Evolutionary conservation across 2,113 vertebrate species (phyloP), one percentile per base, ranked within the genome.

Genomic region (Calcarius ornatus): DNA sequence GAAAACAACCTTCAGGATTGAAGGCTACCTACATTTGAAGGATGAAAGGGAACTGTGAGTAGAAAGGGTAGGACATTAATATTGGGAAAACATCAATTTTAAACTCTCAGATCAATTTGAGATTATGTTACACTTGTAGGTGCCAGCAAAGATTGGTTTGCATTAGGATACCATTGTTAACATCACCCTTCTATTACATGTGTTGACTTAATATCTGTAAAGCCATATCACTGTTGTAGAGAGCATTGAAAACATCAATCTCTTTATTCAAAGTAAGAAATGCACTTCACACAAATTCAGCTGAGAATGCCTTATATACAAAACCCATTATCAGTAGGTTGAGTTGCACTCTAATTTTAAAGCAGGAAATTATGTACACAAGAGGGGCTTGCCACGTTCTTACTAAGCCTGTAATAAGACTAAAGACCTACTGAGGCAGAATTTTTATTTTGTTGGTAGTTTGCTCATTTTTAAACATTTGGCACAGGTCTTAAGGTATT

Each of bases 1-100:
- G 64, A 91, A 97, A 97, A 96, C 43, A 95, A 69, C 81, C 86
- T 94, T 82, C 40, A 93, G 56, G 68, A 94, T 90, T 82, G 61
- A 83, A 94, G 89, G 87, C 94, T 86, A 96, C 93, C 86, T 87
- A 95, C 72, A 92, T 65, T 94, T 85, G 71, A 95, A 96, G 94
- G 47, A 48, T 80, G 64, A 87, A 92, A 83, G 43, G 53, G 53
- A 94, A 61, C 75, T 76, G 33, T 13, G 30, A 72, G 43, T 90
- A 87, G 84, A 97, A 96, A 91, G 50, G 45, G 38, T 81, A 81
- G 37, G 51, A 61, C 65, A 77, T 77, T 79, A 61, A 35, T 68
- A 51, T 51, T 83, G 83, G 65, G 71, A 83, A 96, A 96, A 93
- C 60, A 87, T 64, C 88, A 75, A 54, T 86, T 94, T 92, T 24